Percentiles rank a stretch among this genome's conserved stretches.
Evolutionary conservation across 2,113 vertebrate genomes (phyloP).

Genomic region (Dipodomys stephensi): DNA sequence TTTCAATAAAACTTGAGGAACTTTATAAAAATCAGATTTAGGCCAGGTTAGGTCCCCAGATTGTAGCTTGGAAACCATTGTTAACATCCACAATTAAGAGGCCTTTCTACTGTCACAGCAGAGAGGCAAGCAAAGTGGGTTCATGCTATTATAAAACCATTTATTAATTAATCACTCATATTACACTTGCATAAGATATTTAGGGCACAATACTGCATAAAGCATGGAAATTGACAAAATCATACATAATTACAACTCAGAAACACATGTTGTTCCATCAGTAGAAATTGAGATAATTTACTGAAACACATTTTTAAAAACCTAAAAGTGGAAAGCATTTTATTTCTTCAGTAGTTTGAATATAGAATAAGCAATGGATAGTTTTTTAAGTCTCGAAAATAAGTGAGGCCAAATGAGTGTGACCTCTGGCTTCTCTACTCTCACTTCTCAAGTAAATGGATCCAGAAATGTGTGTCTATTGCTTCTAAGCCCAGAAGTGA

Average conservation of each 20-base stretch:
- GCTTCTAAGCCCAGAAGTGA: slow-evolving; percentile 7
- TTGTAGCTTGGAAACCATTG: background rate
- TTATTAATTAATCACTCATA: slow-evolving; percentile 64
- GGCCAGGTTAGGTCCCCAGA: background rate
- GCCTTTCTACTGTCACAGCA: background rate
- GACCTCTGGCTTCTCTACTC: slow-evolving; percentile 61
- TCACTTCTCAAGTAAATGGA: slow-evolving; percentile 54
- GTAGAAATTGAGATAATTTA: slow-evolving; percentile 60
- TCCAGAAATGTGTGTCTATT: background rate
- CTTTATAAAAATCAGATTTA: slow-evolving; percentile 34
- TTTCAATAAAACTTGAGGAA: slow-evolving; percentile 28
- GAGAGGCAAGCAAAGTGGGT: background rate
- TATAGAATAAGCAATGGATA: slow-evolving; percentile 49
- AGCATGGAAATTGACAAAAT: slow-evolving; percentile 63
- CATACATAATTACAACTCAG: slow-evolving; percentile 57
- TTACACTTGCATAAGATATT: slow-evolving; percentile 51
- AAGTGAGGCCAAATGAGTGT: slow-evolving; percentile 58
- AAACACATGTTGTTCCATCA: slow-evolving; percentile 59
- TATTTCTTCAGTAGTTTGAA: slow-evolving; percentile 23
- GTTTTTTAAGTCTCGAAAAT: slow-evolving; percentile 70
- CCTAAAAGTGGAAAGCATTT: slow-evolving; percentile 47
- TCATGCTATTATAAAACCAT: slow-evolving; percentile 19
- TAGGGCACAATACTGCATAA: slow-evolving; percentile 43
- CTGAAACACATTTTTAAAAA: slow-evolving; percentile 69
- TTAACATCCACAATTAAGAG: slow-evolving; percentile 23